Evolutionary conservation across 2,888 invertebrate genomes (phyloP).

Genomic region (Ametastegia equiseti): DNA sequence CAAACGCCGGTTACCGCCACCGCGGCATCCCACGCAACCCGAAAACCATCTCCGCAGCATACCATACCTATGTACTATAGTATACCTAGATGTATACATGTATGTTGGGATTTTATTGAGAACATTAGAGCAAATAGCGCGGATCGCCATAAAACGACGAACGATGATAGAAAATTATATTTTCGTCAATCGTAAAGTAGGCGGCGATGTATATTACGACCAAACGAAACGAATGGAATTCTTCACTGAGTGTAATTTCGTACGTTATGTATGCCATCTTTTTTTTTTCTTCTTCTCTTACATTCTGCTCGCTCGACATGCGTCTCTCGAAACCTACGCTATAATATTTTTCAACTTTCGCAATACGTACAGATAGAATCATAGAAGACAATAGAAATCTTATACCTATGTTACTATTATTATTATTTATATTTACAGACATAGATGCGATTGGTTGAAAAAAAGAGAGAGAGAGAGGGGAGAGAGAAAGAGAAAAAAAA

Average conservation of each 20-base stretch:
- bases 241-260: background rate
- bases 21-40: background rate
- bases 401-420: background rate
- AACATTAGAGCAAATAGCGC: slow-evolving; percentile 25
- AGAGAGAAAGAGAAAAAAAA: background rate
- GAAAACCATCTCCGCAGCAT: no score
- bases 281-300: background rate
- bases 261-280: no score
- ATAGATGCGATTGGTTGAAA: background rate
- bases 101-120: slow-evolving; percentile 24
- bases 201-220: background rate
- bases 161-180: slow-evolving; percentile 10
- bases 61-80: no score
- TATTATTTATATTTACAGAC: background rate
- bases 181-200: slow-evolving; percentile 8
- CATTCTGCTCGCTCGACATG: background rate
- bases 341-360: background rate
- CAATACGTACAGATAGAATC: background rate
- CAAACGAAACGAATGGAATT: slow-evolving; percentile 3
- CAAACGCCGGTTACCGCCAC: background rate
- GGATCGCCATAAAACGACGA: slow-evolving; percentile 10
- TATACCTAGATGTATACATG: background rate
- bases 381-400: slow-evolving; percentile 25
- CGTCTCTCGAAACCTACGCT: background rate
- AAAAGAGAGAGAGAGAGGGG: background rate